Conservation (phyloP, 1,140 invertebrate species). For the Apis cerana region DNA sequence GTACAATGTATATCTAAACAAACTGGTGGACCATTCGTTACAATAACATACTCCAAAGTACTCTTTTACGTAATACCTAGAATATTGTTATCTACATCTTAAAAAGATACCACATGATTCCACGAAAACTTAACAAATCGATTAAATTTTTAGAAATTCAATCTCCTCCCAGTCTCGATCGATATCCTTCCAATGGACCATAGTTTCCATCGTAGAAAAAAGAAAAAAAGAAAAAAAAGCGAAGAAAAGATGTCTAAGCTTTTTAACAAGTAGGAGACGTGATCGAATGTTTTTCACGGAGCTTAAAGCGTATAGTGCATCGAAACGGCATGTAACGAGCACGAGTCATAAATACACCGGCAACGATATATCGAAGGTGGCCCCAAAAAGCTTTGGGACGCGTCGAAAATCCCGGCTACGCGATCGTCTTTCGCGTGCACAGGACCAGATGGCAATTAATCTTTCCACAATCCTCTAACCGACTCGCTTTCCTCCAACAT, state of each 20-base stretch:
- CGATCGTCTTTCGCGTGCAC: conserved; percentile 11
- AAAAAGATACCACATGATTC: not conserved
- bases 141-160: too few species aligned
- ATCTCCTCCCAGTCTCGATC: too few species aligned
- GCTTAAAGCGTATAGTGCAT: not conserved
- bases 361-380: conserved; percentile 23
- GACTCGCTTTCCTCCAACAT: conserved; percentile 1
- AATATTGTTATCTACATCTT: not conserved
- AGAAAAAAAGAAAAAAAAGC: not conserved
- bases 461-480: conserved; percentile 7
- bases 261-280: not conserved
- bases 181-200: not conserved
- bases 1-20: not conserved
- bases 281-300: conserved; percentile 1
- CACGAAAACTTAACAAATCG: not conserved
- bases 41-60: not conserved
- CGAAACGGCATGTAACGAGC: conserved; percentile 10
- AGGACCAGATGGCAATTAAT: conserved; percentile 45
- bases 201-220: not conserved
- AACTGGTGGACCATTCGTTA: not conserved
- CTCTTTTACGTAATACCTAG: not conserved
- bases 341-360: conserved; percentile 25
- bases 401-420: conserved; percentile 15
- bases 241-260: not conserved
- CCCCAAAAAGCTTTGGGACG: not conserved